These are phyloP conservation scores for Atrichornis clamosus DNA, from an alignment of 2,113 vertebrate genomes.

Conservation along the genomic window DNA sequence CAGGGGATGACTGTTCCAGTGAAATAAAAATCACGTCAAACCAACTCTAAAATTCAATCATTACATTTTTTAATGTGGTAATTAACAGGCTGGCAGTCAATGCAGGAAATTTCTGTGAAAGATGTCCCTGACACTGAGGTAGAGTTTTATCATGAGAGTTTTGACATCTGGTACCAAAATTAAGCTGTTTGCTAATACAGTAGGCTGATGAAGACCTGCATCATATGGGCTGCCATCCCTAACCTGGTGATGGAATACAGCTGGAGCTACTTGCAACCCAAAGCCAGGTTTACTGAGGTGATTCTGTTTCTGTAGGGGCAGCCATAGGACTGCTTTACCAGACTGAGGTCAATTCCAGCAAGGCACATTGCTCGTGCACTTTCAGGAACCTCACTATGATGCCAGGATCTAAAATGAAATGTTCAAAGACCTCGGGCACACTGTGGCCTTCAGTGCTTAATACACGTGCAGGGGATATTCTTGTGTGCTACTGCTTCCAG, in stretches of 20 bases:
- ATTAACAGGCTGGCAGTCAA: neutral
- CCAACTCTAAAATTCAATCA: neutral
- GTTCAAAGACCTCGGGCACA: neutral
- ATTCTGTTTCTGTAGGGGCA: neutral
- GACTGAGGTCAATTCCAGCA: neutral
- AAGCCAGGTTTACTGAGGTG: neutral
- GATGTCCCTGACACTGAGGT: neutral
- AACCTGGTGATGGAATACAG: accelerated
- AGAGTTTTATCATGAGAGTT: neutral
- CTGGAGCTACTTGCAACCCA: neutral
- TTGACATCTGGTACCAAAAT: neutral
- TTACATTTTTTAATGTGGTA: neutral
- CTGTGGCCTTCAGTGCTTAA: neutral
- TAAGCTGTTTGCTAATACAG: neutral
- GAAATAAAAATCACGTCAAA: neutral
- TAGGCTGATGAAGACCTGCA: neutral
- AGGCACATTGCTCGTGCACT: accelerated
- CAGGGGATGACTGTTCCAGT: accelerated
- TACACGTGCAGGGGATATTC: neutral
- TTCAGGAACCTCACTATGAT: neutral
- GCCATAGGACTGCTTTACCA: neutral
- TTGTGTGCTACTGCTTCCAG: neutral
- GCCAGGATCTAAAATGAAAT: neutral
- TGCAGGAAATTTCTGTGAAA: neutral
- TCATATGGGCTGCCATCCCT: neutral